phyloP scores from a whole-genome alignment of 1,140 invertebrate species.

The Heliothis subflexa region DNA sequence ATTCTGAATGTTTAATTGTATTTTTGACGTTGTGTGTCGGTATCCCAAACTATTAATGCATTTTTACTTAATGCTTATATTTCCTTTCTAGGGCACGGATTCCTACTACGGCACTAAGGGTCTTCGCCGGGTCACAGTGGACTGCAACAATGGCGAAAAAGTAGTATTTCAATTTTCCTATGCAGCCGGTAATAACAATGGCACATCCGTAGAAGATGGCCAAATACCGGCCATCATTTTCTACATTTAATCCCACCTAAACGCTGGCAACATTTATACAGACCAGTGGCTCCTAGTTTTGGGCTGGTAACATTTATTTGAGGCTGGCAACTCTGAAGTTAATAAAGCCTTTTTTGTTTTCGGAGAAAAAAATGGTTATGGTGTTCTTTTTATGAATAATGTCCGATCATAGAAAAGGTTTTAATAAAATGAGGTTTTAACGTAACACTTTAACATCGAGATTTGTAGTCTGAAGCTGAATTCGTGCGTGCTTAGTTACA shows the following conservation, averaged over 20 bases:
- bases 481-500: constrained; percentile 24
- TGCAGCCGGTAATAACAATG: constrained; percentile 95
- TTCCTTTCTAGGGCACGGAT: constrained; percentile 90
- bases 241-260: constrained; percentile 86
- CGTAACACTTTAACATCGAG: constrained; percentile 29
- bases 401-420: not conserved
- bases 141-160: constrained; percentile 90
- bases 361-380: not conserved
- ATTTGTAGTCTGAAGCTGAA: constrained; percentile 45
- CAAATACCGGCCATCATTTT: constrained; percentile 97
- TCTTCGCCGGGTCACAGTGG: constrained; percentile 91
- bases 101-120: constrained; percentile 96
- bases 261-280: constrained; percentile 47
- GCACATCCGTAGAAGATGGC: constrained; percentile 95
- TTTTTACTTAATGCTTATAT: not conserved
- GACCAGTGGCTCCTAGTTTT: constrained; percentile 5
- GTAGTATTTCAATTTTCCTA: constrained; percentile 95
- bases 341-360: not conserved
- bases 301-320: constrained; percentile 12
- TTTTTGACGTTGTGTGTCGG: too few species aligned
- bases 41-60: not conserved
- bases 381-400: too few species aligned
- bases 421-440: not conserved
- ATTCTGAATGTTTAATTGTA: too few species aligned
- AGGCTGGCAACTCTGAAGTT: constrained; percentile 5